phyloP scores from a whole-genome alignment of 1,140 invertebrate genomes.

The Hypsibius dujardini region DNA sequence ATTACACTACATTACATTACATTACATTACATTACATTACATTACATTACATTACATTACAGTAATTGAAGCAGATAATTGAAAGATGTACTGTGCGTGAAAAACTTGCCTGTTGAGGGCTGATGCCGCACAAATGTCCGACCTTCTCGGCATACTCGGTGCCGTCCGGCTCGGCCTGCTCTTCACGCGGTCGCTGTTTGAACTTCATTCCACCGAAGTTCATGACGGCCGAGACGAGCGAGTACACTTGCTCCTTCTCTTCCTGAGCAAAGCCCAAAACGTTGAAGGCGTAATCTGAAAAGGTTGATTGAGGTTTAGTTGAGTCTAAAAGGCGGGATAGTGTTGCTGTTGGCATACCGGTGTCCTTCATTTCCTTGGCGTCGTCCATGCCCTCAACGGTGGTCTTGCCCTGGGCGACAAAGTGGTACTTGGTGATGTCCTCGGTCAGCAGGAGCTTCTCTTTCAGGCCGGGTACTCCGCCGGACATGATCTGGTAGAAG shows the following conservation, averaged over 20 bases:
- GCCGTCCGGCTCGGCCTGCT: conserved; percentile 45
- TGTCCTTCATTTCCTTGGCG: conserved; percentile 16
- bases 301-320: too few species aligned
- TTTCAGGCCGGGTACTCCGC: conserved; percentile 30
- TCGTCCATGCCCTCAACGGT: conserved; percentile 66
- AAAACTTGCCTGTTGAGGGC: conserved; percentile 4
- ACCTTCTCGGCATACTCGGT: conserved; percentile 12
- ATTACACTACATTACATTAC: too few species aligned
- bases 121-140: conserved; percentile 14
- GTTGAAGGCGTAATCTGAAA: conserved; percentile 37
- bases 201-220: conserved; percentile 46
- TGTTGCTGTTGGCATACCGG: neutral
- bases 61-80: too few species aligned
- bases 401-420: conserved; percentile 74
- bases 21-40: too few species aligned
- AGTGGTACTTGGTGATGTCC: conserved; percentile 50
- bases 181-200: conserved; percentile 46
- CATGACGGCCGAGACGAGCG: conserved; percentile 42
- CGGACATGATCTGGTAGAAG: conserved; percentile 40
- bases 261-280: conserved; percentile 41
- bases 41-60: too few species aligned
- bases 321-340: too few species aligned
- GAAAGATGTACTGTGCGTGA: too few species aligned
- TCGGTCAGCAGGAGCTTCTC: conserved; percentile 50
- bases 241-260: conserved; percentile 44